Conservation (phyloP, 2,113 vertebrate species). For the Octodon degus region DNA sequence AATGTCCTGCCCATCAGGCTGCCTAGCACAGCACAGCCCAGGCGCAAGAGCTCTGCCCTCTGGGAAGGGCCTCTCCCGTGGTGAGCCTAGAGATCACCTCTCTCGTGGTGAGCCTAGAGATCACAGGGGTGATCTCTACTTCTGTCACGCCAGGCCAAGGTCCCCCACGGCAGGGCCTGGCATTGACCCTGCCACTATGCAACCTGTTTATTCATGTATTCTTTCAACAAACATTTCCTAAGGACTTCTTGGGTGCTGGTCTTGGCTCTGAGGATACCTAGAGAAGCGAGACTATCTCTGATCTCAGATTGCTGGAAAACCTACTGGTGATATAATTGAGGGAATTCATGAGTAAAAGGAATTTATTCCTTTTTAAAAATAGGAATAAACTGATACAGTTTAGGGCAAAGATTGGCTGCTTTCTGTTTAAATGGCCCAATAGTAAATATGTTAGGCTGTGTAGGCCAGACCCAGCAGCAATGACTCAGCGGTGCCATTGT, state of each 20-base stretch:
- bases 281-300: accelerated
- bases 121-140: too few relatives aligned
- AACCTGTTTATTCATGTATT: background rate
- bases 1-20: accelerated
- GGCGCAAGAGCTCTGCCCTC: background rate
- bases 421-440: background rate
- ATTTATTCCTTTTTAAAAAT: background rate
- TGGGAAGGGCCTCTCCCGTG: accelerated
- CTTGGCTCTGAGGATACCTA: background rate
- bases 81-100: background rate
- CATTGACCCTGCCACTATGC: too few relatives aligned
- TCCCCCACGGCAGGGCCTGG: background rate
- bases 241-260: background rate
- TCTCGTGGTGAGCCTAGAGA: accelerated
- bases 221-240: background rate
- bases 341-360: background rate
- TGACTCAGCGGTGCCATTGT: accelerated
- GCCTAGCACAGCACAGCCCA: accelerated
- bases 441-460: background rate
- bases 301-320: background rate
- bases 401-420: background rate
- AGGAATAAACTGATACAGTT: too few relatives aligned
- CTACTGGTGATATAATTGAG: background rate
- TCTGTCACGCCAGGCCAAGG: background rate
- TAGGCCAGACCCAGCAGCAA: background rate